Evolutionary conservation across 2,888 invertebrate species (phyloP).

Genomic region (Spilosoma lubricipeda): DNA sequence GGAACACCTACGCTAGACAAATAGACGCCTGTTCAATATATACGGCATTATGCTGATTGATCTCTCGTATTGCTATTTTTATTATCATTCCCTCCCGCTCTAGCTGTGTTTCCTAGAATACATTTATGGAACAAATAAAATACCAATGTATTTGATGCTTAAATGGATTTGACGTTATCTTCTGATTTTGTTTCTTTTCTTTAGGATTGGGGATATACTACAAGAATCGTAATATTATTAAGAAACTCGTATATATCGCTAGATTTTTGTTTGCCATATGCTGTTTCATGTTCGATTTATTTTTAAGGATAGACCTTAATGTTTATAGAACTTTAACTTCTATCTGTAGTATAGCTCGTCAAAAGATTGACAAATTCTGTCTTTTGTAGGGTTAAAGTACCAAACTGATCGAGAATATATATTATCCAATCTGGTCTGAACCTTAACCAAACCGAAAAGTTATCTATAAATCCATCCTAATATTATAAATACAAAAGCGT

Average conservation of each 20-base stretch:
- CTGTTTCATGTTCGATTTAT: neutral
- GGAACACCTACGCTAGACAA: slow-evolving; percentile 25
- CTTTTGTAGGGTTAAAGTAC: too few species aligned
- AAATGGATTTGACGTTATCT: slow-evolving; percentile 1
- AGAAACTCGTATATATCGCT: neutral
- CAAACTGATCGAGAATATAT: too few species aligned
- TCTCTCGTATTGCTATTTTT: slow-evolving; percentile 25
- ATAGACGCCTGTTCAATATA: slow-evolving; percentile 33
- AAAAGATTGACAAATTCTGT: too few species aligned
- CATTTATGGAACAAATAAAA: slow-evolving; percentile 13
- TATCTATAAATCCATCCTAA: too few species aligned
- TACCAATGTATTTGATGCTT: neutral
- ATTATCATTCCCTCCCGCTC: slow-evolving; percentile 13
- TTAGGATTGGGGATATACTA: neutral
- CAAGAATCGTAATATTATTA: neutral
- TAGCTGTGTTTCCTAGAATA: slow-evolving; percentile 8
- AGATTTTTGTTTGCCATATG: neutral
- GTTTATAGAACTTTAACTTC: too few species aligned
- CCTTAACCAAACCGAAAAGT: too few species aligned
- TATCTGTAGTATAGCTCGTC: too few species aligned
- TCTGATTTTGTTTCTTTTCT: slow-evolving; percentile 5
- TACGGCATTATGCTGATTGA: slow-evolving; percentile 43
- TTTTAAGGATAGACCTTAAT: neutral
- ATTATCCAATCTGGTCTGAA: too few species aligned
- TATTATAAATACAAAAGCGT: too few species aligned